A percentile compares a stretch with the other conserved stretches of the same genome.
Evolutionary conservation across 2,113 vertebrate genomes (phyloP).

Genomic region (Sialia sialis): DNA sequence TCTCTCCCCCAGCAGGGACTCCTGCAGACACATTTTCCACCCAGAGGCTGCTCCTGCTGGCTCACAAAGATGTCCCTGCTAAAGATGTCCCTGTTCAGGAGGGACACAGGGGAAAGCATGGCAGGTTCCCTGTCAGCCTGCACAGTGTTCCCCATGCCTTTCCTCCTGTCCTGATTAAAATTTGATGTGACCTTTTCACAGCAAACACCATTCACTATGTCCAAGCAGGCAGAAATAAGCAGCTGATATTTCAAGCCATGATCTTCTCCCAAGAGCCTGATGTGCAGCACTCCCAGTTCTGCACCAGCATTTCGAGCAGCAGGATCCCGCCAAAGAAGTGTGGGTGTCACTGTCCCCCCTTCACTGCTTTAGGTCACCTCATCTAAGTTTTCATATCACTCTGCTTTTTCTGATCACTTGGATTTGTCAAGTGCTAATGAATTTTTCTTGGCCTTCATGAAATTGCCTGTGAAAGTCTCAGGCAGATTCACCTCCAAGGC

Average conservation of each 20-base stretch:
- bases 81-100: rapidly evolving
- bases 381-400: neutral
- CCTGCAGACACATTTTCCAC: neutral
- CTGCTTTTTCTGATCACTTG: neutral
- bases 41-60: neutral
- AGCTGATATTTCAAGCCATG: neutral
- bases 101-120: rapidly evolving
- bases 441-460: neutral
- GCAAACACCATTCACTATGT: neutral
- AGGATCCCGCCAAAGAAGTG: neutral
- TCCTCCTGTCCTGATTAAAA: neutral
- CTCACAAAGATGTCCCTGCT: neutral
- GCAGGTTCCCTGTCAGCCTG: neutral
- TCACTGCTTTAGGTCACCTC: neutral
- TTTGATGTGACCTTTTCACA: neutral
- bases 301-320: neutral
- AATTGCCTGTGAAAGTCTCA: neutral
- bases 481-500: neutral
- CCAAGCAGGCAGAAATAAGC: neutral
- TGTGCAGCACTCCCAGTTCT: rapidly evolving
- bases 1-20: too few relatives aligned
- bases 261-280: neutral
- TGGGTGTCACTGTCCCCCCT: rapidly evolving
- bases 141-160: neutral
- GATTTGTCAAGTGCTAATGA: neutral